Percentiles rank a stretch among this genome's conserved stretches.
These are phyloP conservation scores for Drosophila prosaltans DNA, from an alignment of 1,140 invertebrate species.

Conservation along the genomic window DNA sequence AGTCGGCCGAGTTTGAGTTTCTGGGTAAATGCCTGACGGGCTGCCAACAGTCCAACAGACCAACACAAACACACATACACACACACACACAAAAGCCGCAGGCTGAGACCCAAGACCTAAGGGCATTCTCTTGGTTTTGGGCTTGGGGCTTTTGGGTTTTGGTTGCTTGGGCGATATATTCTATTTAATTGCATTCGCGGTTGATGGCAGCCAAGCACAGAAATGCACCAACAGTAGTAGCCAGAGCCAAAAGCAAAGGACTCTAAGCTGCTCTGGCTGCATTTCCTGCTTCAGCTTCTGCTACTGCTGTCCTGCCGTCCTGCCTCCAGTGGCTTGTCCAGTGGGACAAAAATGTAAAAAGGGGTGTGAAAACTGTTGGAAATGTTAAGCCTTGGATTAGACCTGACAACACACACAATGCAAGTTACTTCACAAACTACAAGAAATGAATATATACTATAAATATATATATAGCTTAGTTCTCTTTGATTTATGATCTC, in stretches of 20 bases:
- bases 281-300: not conserved
- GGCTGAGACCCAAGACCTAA: slow-evolving; percentile 11
- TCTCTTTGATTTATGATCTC: slow-evolving; percentile 62
- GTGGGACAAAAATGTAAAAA: not conserved
- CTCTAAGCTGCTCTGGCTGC: slow-evolving; percentile 31
- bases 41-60: slow-evolving; percentile 18
- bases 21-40: slow-evolving; percentile 31
- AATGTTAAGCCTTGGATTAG: slow-evolving; percentile 70
- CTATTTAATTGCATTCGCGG: slow-evolving; percentile 77
- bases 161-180: slow-evolving; percentile 59
- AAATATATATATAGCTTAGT: not conserved
- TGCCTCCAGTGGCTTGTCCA: slow-evolving; percentile 23
- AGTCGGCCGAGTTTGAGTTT: slow-evolving; percentile 66
- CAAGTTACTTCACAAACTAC: slow-evolving; percentile 33
- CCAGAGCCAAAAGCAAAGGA: slow-evolving; percentile 18
- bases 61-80: slow-evolving; percentile 13
- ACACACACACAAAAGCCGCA: not conserved
- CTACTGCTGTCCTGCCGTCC: slow-evolving; percentile 39
- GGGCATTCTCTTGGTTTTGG: slow-evolving; percentile 13
- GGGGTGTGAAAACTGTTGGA: slow-evolving; percentile 19
- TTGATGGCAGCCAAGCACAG: slow-evolving; percentile 41
- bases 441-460: slow-evolving; percentile 26
- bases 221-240: slow-evolving; percentile 7
- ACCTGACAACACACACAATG: slow-evolving; percentile 51
- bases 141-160: slow-evolving; percentile 18